Conservation (phyloP, 2,888 invertebrate genomes). For the Anticlea derivata region DNA sequence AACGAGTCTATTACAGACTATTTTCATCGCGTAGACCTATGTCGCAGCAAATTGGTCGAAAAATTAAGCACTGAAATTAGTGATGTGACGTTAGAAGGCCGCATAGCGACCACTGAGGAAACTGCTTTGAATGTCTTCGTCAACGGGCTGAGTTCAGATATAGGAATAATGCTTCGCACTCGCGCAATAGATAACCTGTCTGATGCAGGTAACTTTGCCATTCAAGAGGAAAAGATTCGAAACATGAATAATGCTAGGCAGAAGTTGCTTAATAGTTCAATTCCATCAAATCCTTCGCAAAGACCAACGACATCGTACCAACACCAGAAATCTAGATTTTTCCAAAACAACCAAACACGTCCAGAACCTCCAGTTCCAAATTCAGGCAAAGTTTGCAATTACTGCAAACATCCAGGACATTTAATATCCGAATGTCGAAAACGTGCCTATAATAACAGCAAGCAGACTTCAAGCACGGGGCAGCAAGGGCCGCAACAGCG, state of each 20-base stretch:
- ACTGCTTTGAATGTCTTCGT: constrained; percentile 40
- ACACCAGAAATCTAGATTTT: no score
- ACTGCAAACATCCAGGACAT: constrained; percentile 21
- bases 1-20: constrained; percentile 39
- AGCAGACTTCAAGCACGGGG: not conserved
- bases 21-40: constrained; percentile 38
- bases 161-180: constrained; percentile 34
- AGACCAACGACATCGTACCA: not conserved
- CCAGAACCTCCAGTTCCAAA: not conserved
- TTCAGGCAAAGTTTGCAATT: no score
- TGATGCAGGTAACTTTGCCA: constrained; percentile 37
- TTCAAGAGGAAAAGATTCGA: constrained; percentile 37
- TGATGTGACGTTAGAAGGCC: constrained; percentile 30
- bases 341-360: not conserved
- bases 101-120: constrained; percentile 33
- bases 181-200: constrained; percentile 27
- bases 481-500: no score
- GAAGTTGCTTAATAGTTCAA: not conserved
- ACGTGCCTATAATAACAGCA: constrained; percentile 4
- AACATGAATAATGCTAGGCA: constrained; percentile 5
- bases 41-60: constrained; percentile 40
- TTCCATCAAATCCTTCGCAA: not conserved
- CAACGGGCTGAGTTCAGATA: constrained; percentile 34
- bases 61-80: constrained; percentile 36
- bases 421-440: constrained; percentile 13